Evolutionary conservation across 2,113 vertebrate species (phyloP).

Genomic region (Camelus dromedarius): DNA sequence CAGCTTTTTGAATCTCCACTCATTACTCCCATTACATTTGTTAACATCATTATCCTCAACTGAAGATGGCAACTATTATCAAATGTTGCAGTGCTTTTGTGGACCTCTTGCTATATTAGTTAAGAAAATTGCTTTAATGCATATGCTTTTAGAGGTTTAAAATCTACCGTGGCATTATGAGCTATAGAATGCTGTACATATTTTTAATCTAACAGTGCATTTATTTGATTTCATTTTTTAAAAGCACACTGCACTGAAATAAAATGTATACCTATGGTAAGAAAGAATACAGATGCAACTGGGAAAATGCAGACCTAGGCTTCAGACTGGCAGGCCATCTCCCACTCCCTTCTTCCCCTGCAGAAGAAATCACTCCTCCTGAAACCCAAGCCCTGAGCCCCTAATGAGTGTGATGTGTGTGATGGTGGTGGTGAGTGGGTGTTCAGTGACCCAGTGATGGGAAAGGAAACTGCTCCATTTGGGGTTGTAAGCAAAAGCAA

Average conservation of each 20-base stretch:
- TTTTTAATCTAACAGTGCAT: conserved; percentile 79
- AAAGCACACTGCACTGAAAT: conserved; percentile 66
- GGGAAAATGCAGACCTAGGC: conserved; percentile 18
- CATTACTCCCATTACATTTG: conserved; percentile 89
- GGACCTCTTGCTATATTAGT: conserved; percentile 86
- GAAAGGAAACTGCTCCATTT: not conserved
- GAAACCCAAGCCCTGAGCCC: conserved; percentile 22
- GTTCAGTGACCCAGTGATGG: not conserved
- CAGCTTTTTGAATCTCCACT: conserved; percentile 88
- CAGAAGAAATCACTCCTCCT: conserved; percentile 38
- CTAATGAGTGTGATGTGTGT: not conserved
- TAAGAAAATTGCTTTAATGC: conserved; percentile 90
- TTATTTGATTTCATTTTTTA: conserved; percentile 51
- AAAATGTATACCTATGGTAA: conserved; percentile 64
- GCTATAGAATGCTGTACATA: conserved; percentile 83
- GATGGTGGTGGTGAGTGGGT: not conserved
- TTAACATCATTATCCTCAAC: conserved; percentile 89
- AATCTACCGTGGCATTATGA: conserved; percentile 85
- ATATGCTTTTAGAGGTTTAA: conserved; percentile 87
- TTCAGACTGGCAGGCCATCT: conserved; percentile 25
- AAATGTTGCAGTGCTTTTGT: conserved; percentile 83
- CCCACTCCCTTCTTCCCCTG: not conserved
- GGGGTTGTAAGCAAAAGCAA: conserved; percentile 26
- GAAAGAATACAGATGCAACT: conserved; percentile 64
- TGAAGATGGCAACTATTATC: conserved; percentile 88